Conservation (phyloP, 2,797 vertebrate genomes). For the Catostomus latipinnis region DNA sequence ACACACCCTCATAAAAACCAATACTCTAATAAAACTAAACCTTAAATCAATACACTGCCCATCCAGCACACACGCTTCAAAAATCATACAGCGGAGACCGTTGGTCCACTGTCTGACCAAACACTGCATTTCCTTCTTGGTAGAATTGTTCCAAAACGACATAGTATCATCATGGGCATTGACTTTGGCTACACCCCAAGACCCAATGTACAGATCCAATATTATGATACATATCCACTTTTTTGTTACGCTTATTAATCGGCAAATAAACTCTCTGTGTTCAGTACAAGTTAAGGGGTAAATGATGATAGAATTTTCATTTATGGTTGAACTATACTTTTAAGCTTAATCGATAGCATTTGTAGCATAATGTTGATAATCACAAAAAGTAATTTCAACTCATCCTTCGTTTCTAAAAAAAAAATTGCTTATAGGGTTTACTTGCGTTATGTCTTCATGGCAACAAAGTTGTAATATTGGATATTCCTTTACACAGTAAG, state of each 20-base stretch:
- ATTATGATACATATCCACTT: background rate
- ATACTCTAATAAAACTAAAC: slow-evolving; percentile 86
- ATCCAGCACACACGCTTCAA: slow-evolving; percentile 65
- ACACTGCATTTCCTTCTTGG: slow-evolving; percentile 42
- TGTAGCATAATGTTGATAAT: too few relatives aligned
- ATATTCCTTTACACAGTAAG: too few relatives aligned
- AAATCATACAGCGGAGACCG: slow-evolving; percentile 33
- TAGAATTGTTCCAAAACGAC: background rate
- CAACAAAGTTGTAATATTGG: too few relatives aligned
- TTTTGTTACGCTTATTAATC: background rate
- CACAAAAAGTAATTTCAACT: too few relatives aligned
- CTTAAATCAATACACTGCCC: slow-evolving; percentile 79
- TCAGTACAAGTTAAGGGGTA: too few relatives aligned
- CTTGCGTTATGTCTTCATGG: too few relatives aligned
- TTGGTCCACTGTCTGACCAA: slow-evolving; percentile 51
- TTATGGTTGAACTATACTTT: too few relatives aligned
- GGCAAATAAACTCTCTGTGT: too few relatives aligned
- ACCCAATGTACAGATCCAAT: background rate
- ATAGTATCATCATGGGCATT: background rate
- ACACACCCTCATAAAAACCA: slow-evolving; percentile 67
- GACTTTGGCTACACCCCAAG: background rate
- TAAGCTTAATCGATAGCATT: too few relatives aligned
- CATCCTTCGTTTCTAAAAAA: too few relatives aligned
- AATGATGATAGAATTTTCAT: too few relatives aligned
- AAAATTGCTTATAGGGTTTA: too few relatives aligned